Evolutionary conservation across 2,888 invertebrate genomes (phyloP).

Genomic region (Dynastes tityus): DNA sequence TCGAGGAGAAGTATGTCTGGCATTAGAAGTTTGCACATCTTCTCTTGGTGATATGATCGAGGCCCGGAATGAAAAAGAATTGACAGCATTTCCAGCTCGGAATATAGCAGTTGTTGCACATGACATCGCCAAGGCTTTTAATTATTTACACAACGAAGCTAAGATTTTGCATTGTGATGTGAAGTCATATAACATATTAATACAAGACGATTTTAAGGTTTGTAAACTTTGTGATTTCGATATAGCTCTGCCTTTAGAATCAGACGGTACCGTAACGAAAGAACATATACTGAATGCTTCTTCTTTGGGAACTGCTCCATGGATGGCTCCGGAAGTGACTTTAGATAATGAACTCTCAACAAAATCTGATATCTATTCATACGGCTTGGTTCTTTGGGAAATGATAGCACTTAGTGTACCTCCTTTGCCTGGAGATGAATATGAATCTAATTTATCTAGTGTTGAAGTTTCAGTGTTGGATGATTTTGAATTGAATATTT

Average conservation of each 20-base stretch:
- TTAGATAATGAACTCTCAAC: constrained; percentile 76
- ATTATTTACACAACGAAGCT: constrained; percentile 84
- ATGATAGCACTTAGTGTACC: constrained; percentile 84
- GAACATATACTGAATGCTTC: constrained; percentile 70
- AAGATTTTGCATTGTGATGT: constrained; percentile 86
- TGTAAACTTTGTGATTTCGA: constrained; percentile 91
- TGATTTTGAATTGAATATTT: constrained; percentile 47
- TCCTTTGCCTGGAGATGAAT: constrained; percentile 71
- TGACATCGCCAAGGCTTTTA: constrained; percentile 81
- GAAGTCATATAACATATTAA: constrained; percentile 86
- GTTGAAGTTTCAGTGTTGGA: background rate
- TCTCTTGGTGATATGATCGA: constrained; percentile 86
- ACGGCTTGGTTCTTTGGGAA: constrained; percentile 86
- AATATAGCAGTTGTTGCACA: constrained; percentile 78
- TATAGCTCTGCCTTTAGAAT: constrained; percentile 81
- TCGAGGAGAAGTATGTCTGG: constrained; percentile 77
- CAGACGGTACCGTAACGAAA: constrained; percentile 75
- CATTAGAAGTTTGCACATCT: constrained; percentile 84
- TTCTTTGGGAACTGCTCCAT: constrained; percentile 84
- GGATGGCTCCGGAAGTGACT: constrained; percentile 87
- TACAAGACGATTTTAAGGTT: constrained; percentile 80
- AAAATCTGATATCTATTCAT: constrained; percentile 87
- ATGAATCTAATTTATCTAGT: constrained; percentile 62
- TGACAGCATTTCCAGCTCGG: constrained; percentile 75
- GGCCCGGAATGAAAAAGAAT: constrained; percentile 73